Evolutionary conservation across 2,113 vertebrate genomes (phyloP), one percentile per base, ranked within the genome.

Genomic region (Calidris pugnax): DNA sequence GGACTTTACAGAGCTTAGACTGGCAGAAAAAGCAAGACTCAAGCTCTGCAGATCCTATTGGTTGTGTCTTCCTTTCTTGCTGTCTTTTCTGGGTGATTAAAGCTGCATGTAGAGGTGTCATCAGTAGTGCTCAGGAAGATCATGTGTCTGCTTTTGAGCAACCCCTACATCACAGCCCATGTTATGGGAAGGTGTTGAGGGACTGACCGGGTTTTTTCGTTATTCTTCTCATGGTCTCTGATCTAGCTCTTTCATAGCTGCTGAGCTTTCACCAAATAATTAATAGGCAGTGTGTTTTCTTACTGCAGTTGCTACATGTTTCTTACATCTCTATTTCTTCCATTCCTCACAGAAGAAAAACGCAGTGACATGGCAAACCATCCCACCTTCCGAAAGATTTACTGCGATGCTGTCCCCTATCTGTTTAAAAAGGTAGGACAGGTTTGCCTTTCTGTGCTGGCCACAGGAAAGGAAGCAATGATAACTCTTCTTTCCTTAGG

Each of bases 381-480:
- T 72, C 98, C 98, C 63, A 97, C 98, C 43, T 98, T 98, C 97
- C 97, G 98, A 68, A 99, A 97, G 89, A 98, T 98, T 53, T 98
- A 98, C 97, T 98, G 97, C 45, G 98, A 99, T 14, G 98, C 98
- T 24, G 93, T 98, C 4, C 98, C 98, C 43, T 96, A 98, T 76
- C 97, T 99, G 62, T 99, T 99, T 90, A 99, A 98, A 95, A 98
- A 98, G 98, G 99, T 99, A 92, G 84, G 93, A 68, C 43, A 92
- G 75, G 24, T 30, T 3, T 57, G 9, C 20, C 35, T 68, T 75
- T 50, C 41, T 80, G 21, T 53, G 37, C 41, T 62, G 20, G 33
- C 67, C 62, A 33, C 66, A 78, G 45, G 57, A 75, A 47, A 53
- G 60, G 56, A 63, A 82, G 12, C 11, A 20, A 3, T 41, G 79